A percentile compares a stretch with the other conserved stretches of the same genome.
These are phyloP conservation scores for Piprites chloris DNA, from an alignment of 2,113 vertebrate genomes.

Conservation along the genomic window DNA sequence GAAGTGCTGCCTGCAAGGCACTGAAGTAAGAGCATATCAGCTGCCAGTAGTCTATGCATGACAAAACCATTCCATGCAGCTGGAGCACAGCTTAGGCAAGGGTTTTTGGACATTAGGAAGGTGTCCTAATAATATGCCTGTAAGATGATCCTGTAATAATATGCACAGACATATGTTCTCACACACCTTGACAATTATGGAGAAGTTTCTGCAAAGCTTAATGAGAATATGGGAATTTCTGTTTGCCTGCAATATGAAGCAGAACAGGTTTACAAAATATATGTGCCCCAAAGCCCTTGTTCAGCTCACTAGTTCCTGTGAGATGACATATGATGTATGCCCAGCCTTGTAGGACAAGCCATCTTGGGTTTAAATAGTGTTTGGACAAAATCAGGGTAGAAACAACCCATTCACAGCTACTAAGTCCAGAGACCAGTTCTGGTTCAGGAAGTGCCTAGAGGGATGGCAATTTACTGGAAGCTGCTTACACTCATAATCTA, in stretches of 20 bases:
- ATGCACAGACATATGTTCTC: not conserved
- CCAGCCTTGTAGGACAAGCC: not conserved
- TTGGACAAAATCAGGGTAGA: not conserved
- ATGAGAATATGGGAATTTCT: not conserved
- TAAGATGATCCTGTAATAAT: not conserved
- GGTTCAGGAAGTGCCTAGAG: not conserved
- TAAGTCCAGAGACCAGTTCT: not conserved
- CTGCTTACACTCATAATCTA: not conserved
- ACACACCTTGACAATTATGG: not conserved
- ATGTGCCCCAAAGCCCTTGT: not conserved
- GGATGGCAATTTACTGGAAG: not conserved
- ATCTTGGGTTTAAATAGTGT: not conserved
- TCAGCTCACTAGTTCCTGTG: not conserved
- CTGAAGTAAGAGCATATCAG: not conserved
- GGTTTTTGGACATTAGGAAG: not conserved
- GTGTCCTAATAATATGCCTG: too few relatives aligned
- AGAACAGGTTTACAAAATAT: not conserved
- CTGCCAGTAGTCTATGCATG: not conserved
- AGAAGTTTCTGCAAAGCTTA: not conserved
- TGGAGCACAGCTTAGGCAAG: not conserved
- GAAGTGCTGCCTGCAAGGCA: not conserved
- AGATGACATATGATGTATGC: not conserved
- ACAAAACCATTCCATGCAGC: not conserved
- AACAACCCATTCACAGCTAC: not conserved
- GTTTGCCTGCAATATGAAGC: not conserved